Evolutionary conservation across 1,140 invertebrate species (phyloP), one percentile per base, ranked within the genome.

Genomic region (Nephotettix cincticeps): DNA sequence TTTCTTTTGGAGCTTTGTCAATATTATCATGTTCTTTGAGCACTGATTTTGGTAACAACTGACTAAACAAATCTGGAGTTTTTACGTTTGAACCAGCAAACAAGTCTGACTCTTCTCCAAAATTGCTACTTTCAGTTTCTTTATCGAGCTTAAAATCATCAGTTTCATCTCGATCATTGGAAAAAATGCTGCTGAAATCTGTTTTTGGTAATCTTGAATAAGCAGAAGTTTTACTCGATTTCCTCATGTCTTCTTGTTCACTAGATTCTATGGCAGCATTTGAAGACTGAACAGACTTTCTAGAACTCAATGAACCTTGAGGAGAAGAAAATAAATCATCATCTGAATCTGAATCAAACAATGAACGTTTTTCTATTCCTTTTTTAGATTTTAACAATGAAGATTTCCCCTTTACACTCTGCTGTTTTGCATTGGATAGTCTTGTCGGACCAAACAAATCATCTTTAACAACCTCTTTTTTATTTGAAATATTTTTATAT

Each of bases 281-380:
- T 9, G 19, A 4, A 9, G 47, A 21, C n/a, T 51, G 47, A 17
- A 51, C 4, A 17, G 47, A 51, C 19, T 51, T 51, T 51, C 47
- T 51, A n/a, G 47, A 51, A n/a, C 47, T 51, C 19, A 51, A 51
- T 2, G 47, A 51, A 51, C 47, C 47, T 51, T 51, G 47, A 19
- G 47, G 47, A 11, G 47, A 51, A n/a, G 47, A 51, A 51, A 51
- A 51, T 51, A 51, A n/a, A n/a, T 51, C 47, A 51, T 51, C 47
- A n/a, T 51, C 47, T 51, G 47, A 51, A 51, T 51, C 47, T 11
- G 47, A 51, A 19, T 51, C 47, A n/a, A 51, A 51, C 21, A 51
- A 51, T 19, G 47, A 51, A 19, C 21, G 47, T 4, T 21, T 51
- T 19, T 51, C 21, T 21, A 51, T 11, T 19, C 21, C 21, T 51